Evolutionary conservation across 2,888 invertebrate genomes (phyloP).

Genomic region (Ceratothoa steindachneri): DNA sequence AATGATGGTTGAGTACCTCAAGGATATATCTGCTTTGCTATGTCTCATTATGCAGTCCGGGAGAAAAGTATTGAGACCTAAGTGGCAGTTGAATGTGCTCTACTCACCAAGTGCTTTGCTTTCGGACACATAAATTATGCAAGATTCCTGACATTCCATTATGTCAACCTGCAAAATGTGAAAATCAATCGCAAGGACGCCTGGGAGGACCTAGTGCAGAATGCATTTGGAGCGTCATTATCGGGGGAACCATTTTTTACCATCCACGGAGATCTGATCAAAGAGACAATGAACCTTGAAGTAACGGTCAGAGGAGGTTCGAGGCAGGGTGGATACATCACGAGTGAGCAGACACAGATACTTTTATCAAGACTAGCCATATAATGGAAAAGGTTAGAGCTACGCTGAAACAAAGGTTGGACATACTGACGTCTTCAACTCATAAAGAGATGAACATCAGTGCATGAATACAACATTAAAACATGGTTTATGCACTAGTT

Average conservation of each 20-base stretch:
- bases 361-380: conserved; percentile 9
- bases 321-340: conserved; percentile 8
- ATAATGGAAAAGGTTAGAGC: conserved; percentile 11
- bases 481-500: not conserved
- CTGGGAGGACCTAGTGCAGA: conserved; percentile 3
- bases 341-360: not conserved
- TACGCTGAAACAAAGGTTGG: not conserved
- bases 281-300: conserved; percentile 6
- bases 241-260: conserved; percentile 5
- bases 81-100: conserved; percentile 1
- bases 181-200: not conserved
- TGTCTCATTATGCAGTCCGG: conserved; percentile 17
- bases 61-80: conserved; percentile 11
- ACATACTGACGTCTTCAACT: not conserved
- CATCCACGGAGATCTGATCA: conserved; percentile 3
- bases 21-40: too few species aligned
- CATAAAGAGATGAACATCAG: conserved; percentile 6
- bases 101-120: conserved; percentile 10
- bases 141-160: conserved; percentile 1
- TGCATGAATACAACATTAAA: conserved; percentile 5
- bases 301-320: conserved; percentile 14
- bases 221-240: conserved; percentile 11
- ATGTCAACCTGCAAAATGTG: conserved; percentile 11
- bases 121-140: conserved; percentile 19
- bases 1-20: too few species aligned